A percentile compares a stretch with the other conserved stretches of the same genome.
Evolutionary conservation across 2,113 vertebrate genomes (phyloP).

Genomic region (Hiodon alosoides): DNA sequence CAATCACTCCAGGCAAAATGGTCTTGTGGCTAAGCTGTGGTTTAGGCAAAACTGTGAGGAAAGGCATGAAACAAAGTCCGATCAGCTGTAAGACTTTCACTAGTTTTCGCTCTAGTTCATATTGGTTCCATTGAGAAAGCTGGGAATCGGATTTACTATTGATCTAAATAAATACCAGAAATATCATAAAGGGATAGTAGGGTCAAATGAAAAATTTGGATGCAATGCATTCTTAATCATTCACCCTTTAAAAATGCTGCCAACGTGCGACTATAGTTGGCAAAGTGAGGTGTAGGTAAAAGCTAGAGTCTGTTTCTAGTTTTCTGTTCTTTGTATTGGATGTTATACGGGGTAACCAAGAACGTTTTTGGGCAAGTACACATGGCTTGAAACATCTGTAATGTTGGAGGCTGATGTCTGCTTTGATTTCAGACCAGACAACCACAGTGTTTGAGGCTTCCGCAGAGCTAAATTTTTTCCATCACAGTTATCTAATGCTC

Average conservation of each 20-base stretch:
- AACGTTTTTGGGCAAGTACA: neutral
- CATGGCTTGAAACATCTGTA: neutral
- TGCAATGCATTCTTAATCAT: no score
- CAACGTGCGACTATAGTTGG: no score
- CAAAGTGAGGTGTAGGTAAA: neutral
- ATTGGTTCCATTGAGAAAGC: no score
- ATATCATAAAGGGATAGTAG: neutral
- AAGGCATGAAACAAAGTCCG: neutral
- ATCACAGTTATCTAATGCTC: neutral
- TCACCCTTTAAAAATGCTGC: no score
- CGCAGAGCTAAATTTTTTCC: neutral
- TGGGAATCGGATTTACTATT: no score
- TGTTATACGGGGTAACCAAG: neutral
- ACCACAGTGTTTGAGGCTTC: no score
- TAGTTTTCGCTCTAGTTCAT: no score
- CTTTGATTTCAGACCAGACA: neutral
- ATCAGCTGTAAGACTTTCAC: neutral
- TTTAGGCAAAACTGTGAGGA: constrained; percentile 57
- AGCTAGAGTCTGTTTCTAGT: neutral
- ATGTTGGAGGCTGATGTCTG: neutral
- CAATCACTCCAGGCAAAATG: constrained; percentile 46
- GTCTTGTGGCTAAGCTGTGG: constrained; percentile 55
- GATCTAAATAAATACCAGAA: neutral
- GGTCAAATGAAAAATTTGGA: no score
- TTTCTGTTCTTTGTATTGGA: neutral